Evolutionary conservation across 2,113 vertebrate genomes (phyloP), one percentile per base, ranked within the genome.

Genomic region (Rhadina sibilatrix): DNA sequence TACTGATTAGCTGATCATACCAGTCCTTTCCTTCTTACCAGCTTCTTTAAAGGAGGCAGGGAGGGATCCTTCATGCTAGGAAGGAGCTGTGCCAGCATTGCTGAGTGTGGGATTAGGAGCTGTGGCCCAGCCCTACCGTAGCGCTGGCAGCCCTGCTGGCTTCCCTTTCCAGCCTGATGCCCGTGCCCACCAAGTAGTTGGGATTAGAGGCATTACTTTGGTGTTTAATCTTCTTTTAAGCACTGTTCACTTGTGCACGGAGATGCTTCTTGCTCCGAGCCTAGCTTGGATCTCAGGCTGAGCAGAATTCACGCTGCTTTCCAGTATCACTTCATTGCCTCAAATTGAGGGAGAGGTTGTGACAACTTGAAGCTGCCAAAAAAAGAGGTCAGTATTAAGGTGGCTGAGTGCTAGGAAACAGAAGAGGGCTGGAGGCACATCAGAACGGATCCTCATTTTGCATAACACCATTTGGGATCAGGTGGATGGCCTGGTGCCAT

Each of bases 171-270:
- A 83, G 89, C 87, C 54, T 54, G 77, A 75, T 85, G 94, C 74
- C 88, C 35, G 31, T 95, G 90, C 90, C 92, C 83, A 93, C 93
- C 86, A 25, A 47, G 25, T 93, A 71, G 47, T 35, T 87, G 2
- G 80, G 96, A 83, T 97, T 95, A 96, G 53, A 88, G 63, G 91
- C 80, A 72, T 94, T 86, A 89, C 87, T 94, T 96, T 87, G 76
- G 56, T 44, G 42, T 76, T 93, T 86, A 94, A 89, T 89, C 96
- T 96, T 56, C 68, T 76, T 96, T 95, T 59, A 66, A 95, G 77
- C 37, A 7, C 75, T 61, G 87, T 50, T 94, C 93, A 94, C 61
- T 15, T 77, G 86, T 22, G 50, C 61, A 31, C 0, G 25, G 97
- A 93, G 91, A 84, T 94, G 93, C 81, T 97, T 95, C 52, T n/a